phyloP scores from a whole-genome alignment of 2,797 vertebrate species.

The Clangula hyemalis region DNA sequence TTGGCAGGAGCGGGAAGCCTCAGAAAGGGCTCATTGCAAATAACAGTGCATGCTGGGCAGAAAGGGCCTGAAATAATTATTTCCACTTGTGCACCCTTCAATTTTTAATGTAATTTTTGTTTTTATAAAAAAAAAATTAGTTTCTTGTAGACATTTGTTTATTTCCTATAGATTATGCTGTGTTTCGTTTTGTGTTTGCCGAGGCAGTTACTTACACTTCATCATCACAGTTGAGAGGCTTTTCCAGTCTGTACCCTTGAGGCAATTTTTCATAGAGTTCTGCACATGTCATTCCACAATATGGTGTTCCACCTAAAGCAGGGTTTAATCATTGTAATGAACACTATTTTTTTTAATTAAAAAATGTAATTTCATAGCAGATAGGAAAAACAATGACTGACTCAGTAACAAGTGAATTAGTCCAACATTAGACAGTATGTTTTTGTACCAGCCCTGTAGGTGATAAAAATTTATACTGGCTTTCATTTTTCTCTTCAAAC shows the following conservation, averaged over 20 bases:
- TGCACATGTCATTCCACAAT: slow-evolving; percentile 89
- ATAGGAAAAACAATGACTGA: not conserved
- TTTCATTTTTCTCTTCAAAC: no score
- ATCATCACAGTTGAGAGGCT: slow-evolving; percentile 89
- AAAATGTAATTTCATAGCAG: not conserved
- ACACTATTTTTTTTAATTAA: not conserved
- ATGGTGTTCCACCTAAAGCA: slow-evolving; percentile 86
- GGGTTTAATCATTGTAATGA: not conserved
- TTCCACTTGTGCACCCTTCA: not conserved
- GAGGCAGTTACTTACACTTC: slow-evolving; percentile 84
- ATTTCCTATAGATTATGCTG: not conserved
- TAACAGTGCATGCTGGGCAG: not conserved
- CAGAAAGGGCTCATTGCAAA: not conserved
- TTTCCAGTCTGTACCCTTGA: slow-evolving; percentile 88
- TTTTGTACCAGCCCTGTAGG: not conserved
- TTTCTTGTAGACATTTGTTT: not conserved
- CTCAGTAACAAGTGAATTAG: not conserved
- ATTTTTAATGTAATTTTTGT: not conserved
- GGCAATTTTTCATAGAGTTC: slow-evolving; percentile 90
- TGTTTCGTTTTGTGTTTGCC: not conserved
- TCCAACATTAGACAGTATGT: not conserved
- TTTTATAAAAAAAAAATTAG: not conserved
- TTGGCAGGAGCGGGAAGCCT: not conserved
- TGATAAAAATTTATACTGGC: no score
- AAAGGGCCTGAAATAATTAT: not conserved